These are phyloP conservation scores for Temnopleurus reevesii DNA, from an alignment of 53 echinoderm and acorn worm genomes.

Conservation along the genomic window DNA sequence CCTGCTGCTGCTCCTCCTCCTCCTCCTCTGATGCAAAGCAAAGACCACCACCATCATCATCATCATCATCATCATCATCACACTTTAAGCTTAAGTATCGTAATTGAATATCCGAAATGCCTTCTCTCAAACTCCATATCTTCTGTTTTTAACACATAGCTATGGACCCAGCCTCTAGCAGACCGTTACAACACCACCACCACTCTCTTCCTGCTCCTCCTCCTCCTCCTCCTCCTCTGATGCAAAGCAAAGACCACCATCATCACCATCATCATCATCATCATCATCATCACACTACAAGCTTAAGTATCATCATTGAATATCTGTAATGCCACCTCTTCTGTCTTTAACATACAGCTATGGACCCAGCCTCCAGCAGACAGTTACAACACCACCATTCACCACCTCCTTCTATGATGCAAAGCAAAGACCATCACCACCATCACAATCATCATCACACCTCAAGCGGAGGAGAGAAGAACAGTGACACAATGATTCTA, in stretches of 20 bases:
- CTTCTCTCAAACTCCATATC: too few species aligned
- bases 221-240: background rate
- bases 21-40: background rate
- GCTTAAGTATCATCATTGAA: too few species aligned
- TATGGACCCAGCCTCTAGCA: conserved; percentile 4
- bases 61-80: too few species aligned
- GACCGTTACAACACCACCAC: background rate
- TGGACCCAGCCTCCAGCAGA: background rate
- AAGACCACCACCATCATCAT: background rate
- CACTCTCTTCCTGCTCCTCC: too few species aligned
- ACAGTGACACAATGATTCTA: conserved; percentile 22
- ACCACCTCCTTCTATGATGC: background rate
- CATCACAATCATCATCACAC: background rate
- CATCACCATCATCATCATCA: background rate
- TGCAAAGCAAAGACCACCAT: background rate
- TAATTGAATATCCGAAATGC: too few species aligned
- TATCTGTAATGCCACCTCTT: too few species aligned
- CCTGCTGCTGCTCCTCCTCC: too few species aligned
- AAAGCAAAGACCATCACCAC: background rate
- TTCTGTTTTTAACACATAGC: too few species aligned
- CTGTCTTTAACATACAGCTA: background rate
- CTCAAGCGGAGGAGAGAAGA: background rate
- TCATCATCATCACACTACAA: too few species aligned
- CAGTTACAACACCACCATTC: background rate
- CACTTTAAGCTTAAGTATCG: too few species aligned